Conservation (phyloP, 2,797 vertebrate genomes). For the Tinamus major region DNA sequence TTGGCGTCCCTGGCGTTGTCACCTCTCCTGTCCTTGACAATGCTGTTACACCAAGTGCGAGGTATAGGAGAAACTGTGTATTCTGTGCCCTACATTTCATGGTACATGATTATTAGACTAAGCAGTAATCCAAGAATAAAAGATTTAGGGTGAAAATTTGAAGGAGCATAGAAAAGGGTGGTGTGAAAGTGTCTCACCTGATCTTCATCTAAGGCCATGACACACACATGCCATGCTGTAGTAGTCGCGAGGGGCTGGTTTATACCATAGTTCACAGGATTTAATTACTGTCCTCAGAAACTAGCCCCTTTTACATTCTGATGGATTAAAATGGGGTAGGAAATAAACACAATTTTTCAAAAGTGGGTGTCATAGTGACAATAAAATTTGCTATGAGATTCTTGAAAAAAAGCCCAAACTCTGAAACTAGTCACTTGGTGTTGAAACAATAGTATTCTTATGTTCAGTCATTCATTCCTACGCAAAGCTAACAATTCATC, state of each 20-base stretch:
- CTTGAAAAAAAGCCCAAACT: accelerated
- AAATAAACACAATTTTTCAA: background rate
- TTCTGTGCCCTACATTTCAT: background rate
- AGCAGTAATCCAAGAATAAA: background rate
- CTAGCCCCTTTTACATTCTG: background rate
- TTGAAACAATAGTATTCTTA: background rate
- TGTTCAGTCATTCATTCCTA: background rate
- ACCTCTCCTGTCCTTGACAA: background rate
- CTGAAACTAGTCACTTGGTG: background rate
- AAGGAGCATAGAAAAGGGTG: background rate
- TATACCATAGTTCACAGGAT: background rate
- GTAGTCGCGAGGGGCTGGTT: background rate
- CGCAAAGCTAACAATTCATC: background rate
- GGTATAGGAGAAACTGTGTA: background rate
- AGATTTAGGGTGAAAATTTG: background rate
- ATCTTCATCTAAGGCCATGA: background rate
- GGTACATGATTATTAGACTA: background rate
- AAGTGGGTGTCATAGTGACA: background rate
- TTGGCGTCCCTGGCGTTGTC: too few species aligned
- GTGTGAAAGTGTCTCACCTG: background rate
- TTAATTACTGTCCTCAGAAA: background rate
- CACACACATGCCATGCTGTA: background rate
- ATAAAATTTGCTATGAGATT: background rate
- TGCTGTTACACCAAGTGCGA: background rate
- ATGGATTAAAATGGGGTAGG: background rate